Evolutionary conservation across 1,140 invertebrate species (phyloP).

Genomic region (Bombus affinis): DNA sequence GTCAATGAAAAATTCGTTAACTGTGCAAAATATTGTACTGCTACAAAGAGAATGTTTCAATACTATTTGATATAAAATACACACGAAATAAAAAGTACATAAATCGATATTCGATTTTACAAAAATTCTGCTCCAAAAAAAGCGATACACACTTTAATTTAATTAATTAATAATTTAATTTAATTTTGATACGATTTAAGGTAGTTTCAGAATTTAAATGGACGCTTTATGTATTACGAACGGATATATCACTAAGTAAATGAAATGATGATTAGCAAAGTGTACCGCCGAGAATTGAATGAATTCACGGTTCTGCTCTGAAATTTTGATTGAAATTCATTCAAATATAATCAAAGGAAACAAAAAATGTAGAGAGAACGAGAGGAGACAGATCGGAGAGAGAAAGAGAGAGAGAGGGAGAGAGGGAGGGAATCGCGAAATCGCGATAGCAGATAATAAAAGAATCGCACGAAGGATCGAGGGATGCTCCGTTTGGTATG

Average conservation of each 20-base stretch:
- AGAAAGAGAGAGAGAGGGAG: not conserved
- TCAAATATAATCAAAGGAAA: not conserved
- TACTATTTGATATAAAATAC: not conserved
- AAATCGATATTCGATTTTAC: not conserved
- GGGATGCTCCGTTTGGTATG: slow-evolving; percentile 73
- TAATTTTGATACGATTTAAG: not conserved
- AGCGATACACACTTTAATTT: not conserved
- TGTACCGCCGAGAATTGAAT: not conserved
- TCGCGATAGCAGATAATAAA: slow-evolving; percentile 36
- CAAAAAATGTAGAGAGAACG: too few relatives aligned
- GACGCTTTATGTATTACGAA: not conserved
- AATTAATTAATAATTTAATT: too few relatives aligned
- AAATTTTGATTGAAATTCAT: not conserved
- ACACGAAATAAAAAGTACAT: not conserved
- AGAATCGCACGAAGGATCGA: slow-evolving; percentile 46
- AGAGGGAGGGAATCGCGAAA: not conserved
- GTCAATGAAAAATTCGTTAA: too few relatives aligned
- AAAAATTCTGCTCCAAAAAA: not conserved
- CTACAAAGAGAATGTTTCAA: too few relatives aligned
- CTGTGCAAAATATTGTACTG: too few relatives aligned
- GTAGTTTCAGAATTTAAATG: not conserved
- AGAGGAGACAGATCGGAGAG: not conserved
- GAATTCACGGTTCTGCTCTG: not conserved
- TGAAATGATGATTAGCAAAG: not conserved
- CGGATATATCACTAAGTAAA: not conserved